phyloP scores from a whole-genome alignment of 2,113 vertebrate genomes.

The Spheniscus mendiculus region DNA sequence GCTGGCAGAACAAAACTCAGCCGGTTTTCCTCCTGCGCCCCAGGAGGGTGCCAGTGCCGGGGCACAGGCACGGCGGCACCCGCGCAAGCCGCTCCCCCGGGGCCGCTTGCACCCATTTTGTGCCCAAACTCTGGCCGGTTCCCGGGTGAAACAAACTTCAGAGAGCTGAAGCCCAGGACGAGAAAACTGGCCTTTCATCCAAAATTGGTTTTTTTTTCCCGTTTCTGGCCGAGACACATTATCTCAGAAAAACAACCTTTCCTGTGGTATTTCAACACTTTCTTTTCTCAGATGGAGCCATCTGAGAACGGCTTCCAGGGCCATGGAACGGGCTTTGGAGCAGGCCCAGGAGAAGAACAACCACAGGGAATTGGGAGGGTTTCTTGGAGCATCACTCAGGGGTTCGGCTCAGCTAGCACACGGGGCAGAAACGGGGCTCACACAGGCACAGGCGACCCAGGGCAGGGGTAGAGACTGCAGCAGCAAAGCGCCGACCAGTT shows the following conservation, averaged over 20 bases:
- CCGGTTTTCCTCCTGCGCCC: neutral
- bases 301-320: neutral
- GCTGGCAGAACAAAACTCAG: neutral
- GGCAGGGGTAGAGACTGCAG: neutral
- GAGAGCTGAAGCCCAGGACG: neutral
- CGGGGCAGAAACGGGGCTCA: accelerated
- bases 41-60: accelerated
- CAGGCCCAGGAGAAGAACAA: neutral
- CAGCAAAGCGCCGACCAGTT: neutral
- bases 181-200: neutral
- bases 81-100: accelerated
- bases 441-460: accelerated
- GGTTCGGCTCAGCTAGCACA: neutral
- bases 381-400: neutral
- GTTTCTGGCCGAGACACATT: neutral
- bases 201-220: accelerated
- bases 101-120: neutral
- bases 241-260: neutral
- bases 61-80: neutral
- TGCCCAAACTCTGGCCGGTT: neutral
- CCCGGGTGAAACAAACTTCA: neutral
- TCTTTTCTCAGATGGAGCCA: neutral
- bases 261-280: neutral
- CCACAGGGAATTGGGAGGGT: neutral
- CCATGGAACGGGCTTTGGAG: neutral